phyloP scores from a whole-genome alignment of 2,888 invertebrate species.

The Ommatoiulus sabulosus region DNA sequence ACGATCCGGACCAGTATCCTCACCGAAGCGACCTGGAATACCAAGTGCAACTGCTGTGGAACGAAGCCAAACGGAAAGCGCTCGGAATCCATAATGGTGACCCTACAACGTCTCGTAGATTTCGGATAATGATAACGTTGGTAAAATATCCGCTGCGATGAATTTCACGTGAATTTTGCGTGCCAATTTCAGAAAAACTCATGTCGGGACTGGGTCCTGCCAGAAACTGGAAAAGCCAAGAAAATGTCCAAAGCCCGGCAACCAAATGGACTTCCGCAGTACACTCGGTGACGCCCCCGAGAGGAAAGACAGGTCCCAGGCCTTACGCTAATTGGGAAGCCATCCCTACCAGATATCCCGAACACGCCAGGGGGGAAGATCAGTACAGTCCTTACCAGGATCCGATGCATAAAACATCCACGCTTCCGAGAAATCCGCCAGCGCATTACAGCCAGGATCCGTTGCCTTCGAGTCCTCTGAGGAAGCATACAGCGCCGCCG shows the following conservation, averaged over 20 bases:
- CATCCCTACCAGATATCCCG: not conserved
- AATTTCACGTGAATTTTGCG: not conserved
- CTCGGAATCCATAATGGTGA: not conserved
- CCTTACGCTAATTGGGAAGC: not conserved
- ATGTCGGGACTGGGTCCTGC: not conserved
- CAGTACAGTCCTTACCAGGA: not conserved
- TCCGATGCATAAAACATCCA: not conserved
- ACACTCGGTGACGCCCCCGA: not conserved
- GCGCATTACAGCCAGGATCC: not conserved
- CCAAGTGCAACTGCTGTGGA: slow-evolving; percentile 16
- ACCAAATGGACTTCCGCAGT: not conserved
- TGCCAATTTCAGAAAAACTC: not conserved
- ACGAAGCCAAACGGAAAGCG: slow-evolving; percentile 1
- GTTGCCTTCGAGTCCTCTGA: not conserved
- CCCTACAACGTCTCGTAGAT: not conserved
- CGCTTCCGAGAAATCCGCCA: not conserved
- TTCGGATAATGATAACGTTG: too few species aligned
- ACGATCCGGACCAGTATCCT: not conserved
- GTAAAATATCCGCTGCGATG: too few species aligned
- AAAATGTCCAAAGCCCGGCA: not conserved
- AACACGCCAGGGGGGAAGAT: not conserved
- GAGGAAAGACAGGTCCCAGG: not conserved
- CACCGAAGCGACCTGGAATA: not conserved
- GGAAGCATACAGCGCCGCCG: not conserved
- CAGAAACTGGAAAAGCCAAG: slow-evolving; percentile 20